A percentile compares a stretch with the other conserved stretches of the same genome.
These are phyloP conservation scores for Gracilinanus agilis DNA, from an alignment of 2,113 vertebrate species.

Conservation along the genomic window DNA sequence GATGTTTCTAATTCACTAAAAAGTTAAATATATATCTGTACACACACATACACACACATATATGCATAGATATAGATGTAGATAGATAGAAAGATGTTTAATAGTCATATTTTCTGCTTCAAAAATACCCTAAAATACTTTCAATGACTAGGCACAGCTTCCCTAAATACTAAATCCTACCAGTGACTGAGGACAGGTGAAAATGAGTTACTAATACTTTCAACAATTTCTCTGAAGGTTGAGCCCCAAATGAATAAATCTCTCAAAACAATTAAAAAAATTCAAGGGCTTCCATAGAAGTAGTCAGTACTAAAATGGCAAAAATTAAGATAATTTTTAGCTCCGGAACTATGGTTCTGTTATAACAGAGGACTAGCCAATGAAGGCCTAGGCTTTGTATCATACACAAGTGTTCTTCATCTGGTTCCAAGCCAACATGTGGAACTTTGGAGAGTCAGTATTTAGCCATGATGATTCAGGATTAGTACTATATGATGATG, in stretches of 20 bases:
- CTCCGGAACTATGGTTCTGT: background rate
- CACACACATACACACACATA: no score
- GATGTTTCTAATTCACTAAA: background rate
- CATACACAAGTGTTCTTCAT: background rate
- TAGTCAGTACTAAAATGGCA: background rate
- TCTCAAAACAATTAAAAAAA: background rate
- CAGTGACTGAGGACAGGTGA: background rate
- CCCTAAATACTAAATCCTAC: background rate
- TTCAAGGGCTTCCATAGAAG: background rate
- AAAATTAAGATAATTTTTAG: background rate
- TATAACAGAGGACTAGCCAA: background rate
- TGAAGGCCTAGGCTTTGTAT: background rate
- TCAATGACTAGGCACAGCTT: background rate
- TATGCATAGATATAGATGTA: no score
- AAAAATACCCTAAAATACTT: background rate
- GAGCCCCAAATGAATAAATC: background rate
- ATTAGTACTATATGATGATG: background rate
- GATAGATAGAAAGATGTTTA: background rate
- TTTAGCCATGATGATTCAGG: background rate
- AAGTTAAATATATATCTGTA: background rate
- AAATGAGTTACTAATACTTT: background rate
- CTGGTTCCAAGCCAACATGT: background rate
- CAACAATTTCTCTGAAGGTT: background rate
- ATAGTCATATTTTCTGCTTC: background rate
- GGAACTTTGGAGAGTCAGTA: background rate